These are phyloP conservation scores for Chymomyza amoena DNA, from an alignment of 2,888 invertebrate genomes.

Conservation along the genomic window DNA sequence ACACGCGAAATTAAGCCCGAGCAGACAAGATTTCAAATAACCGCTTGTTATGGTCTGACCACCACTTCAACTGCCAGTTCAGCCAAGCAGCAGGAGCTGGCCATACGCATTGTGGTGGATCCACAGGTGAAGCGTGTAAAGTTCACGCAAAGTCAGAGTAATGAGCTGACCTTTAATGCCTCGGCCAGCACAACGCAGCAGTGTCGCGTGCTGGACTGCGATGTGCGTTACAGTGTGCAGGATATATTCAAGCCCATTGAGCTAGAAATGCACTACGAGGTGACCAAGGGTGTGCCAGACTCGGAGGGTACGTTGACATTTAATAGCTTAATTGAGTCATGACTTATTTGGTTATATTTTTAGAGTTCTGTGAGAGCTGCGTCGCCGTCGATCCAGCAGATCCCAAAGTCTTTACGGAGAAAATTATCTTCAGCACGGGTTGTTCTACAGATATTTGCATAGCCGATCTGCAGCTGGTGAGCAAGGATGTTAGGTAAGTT, in stretches of 20 bases:
- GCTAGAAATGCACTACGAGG: slow-evolving; percentile 76
- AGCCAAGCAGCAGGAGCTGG: slow-evolving; percentile 68
- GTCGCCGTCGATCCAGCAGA: slow-evolving; percentile 78
- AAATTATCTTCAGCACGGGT: slow-evolving; percentile 78
- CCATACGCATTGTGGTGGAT: slow-evolving; percentile 72
- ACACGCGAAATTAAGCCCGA: slow-evolving; percentile 77
- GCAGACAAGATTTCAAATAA: slow-evolving; percentile 74
- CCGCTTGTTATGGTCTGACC: slow-evolving; percentile 72
- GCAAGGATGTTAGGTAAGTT: slow-evolving; percentile 66
- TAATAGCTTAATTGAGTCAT: background rate
- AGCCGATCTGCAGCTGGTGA: slow-evolving; percentile 75
- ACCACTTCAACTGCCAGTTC: slow-evolving; percentile 59
- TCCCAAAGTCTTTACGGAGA: slow-evolving; percentile 69
- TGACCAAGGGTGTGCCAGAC: slow-evolving; percentile 74
- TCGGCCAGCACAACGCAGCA: slow-evolving; percentile 62
- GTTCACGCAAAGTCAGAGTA: slow-evolving; percentile 63
- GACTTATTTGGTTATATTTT: background rate
- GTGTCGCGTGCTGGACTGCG: slow-evolving; percentile 72
- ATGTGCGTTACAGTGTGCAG: slow-evolving; percentile 74
- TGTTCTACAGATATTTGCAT: slow-evolving; percentile 76
- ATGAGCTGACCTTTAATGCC: slow-evolving; percentile 71
- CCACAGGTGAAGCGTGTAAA: slow-evolving; percentile 75
- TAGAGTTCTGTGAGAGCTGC: slow-evolving; percentile 77
- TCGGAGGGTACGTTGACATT: slow-evolving; percentile 62
- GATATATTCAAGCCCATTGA: slow-evolving; percentile 79